phyloP scores from a whole-genome alignment of 1,140 invertebrate genomes.

The Nasonia longicornis region DNA sequence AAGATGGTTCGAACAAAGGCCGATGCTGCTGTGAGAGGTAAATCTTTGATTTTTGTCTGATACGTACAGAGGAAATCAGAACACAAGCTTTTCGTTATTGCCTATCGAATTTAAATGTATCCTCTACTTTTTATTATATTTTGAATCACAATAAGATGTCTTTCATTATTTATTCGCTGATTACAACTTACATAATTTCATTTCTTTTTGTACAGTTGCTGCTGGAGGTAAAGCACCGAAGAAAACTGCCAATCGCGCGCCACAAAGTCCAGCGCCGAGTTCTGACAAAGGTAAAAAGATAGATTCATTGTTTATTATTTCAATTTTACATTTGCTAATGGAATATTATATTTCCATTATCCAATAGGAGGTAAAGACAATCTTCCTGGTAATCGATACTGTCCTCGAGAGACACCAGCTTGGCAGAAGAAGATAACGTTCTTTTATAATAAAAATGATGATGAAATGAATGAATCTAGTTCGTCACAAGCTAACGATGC shows the following conservation, averaged over 20 bases:
- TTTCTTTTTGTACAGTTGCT: constrained; percentile 31
- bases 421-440: constrained; percentile 45
- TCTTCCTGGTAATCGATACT: constrained; percentile 41
- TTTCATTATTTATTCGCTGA: background rate
- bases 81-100: too few relatives aligned
- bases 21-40: constrained; percentile 39
- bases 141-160: background rate
- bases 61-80: too few relatives aligned
- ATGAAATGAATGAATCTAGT: background rate
- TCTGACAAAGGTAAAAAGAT: constrained; percentile 17
- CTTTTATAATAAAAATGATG: constrained; percentile 32
- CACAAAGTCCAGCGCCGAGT: background rate
- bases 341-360: constrained; percentile 1
- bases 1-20: constrained; percentile 45
- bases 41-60: background rate
- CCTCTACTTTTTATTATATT: background rate
- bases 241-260: constrained; percentile 2
- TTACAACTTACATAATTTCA: background rate
- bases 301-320: background rate
- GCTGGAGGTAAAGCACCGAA: constrained; percentile 45
- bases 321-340: background rate
- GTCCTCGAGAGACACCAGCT: constrained; percentile 37
- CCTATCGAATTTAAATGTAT: background rate
- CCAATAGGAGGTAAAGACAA: constrained; percentile 25
- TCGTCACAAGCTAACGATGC: background rate